Conservation (phyloP, 2,888 invertebrate genomes). For the Neelides folsomi region DNA sequence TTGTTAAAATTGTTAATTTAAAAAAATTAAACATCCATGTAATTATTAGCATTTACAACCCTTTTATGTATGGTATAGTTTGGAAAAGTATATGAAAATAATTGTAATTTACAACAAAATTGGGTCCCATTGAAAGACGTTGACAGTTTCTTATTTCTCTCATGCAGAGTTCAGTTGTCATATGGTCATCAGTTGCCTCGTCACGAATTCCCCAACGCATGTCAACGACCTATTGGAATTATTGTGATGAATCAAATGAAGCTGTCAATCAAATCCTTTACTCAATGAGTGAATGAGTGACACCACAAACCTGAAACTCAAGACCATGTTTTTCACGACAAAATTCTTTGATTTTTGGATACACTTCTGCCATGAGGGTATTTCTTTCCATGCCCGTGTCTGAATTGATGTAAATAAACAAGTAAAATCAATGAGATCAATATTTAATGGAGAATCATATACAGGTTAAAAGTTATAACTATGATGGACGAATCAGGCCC, state of each 20-base stretch:
- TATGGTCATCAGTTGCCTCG: constrained; percentile 97
- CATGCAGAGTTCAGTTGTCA: constrained; percentile 98
- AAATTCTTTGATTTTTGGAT: constrained; percentile 90
- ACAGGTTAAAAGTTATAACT: no score
- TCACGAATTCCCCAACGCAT: constrained; percentile 98
- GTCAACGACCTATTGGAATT: constrained; percentile 66
- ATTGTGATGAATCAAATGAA: constrained; percentile 2
- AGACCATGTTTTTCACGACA: constrained; percentile 93
- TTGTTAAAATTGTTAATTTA: no score
- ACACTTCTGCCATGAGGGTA: constrained; percentile 94
- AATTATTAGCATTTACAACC: no score
- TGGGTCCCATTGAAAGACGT: constrained; percentile 90
- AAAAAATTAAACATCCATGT: no score
- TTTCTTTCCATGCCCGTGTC: constrained; percentile 96
- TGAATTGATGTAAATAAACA: constrained; percentile 38
- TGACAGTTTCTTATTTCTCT: constrained; percentile 96
- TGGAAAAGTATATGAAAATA: no score
- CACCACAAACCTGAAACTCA: constrained; percentile 79
- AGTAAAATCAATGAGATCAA: no score
- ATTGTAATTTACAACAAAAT: constrained; percentile 65
- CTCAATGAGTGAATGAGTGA: constrained; percentile 10
- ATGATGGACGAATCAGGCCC: no score
- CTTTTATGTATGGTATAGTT: no score
- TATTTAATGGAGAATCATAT: not conserved
- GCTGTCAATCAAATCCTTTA: not conserved